These are phyloP conservation scores for Cygnus atratus DNA, from an alignment of 2,113 vertebrate species.

Conservation along the genomic window DNA sequence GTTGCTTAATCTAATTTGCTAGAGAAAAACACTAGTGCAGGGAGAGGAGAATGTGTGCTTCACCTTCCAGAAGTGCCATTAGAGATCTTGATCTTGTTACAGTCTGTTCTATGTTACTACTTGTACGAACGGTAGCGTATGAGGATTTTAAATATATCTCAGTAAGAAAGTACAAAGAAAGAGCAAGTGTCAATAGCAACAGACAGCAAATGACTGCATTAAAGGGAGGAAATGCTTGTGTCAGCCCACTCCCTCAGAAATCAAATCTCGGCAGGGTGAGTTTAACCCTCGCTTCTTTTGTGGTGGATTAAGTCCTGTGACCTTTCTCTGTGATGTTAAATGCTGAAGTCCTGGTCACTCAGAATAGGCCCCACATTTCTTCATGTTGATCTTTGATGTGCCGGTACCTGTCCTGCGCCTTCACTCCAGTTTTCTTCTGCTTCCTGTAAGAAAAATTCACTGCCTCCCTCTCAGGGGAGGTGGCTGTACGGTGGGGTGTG, in stretches of 20 bases:
- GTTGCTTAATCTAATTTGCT: slow-evolving; percentile 54
- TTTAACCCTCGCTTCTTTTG: neutral
- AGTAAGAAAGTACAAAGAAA: neutral
- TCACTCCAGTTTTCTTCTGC: neutral
- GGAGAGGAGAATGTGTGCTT: slow-evolving; percentile 4
- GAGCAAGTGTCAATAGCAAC: neutral
- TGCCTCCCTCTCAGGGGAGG: accelerated
- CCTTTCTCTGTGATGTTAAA: neutral
- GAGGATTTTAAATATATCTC: neutral
- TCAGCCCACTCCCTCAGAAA: neutral
- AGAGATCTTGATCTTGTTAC: slow-evolving; percentile 57
- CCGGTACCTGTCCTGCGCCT: neutral
- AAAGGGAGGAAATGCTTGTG: neutral
- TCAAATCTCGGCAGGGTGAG: neutral
- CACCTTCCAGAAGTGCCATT: slow-evolving; percentile 23
- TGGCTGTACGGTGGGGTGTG: neutral
- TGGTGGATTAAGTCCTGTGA: neutral
- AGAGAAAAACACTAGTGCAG: slow-evolving; percentile 5
- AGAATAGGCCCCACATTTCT: accelerated
- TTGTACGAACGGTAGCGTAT: neutral
- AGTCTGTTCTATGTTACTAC: neutral
- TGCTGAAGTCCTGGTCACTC: neutral
- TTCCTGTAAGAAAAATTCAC: neutral
- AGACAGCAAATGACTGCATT: neutral
- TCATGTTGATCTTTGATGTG: neutral